Conservation (phyloP, 2,797 vertebrate species). For the Esox lucius region DNA sequence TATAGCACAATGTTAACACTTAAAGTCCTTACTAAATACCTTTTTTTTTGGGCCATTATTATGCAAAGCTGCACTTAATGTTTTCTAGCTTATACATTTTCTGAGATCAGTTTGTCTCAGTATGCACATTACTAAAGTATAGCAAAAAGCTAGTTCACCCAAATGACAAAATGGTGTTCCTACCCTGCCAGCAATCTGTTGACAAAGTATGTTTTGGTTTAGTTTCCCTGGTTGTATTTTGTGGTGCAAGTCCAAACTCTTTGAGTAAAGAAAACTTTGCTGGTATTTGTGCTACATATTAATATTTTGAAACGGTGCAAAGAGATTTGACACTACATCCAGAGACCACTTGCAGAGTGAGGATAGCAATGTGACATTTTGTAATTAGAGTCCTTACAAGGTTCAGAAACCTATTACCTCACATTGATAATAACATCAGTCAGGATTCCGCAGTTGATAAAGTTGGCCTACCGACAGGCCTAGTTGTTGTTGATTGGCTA, state of each 20-base stretch:
- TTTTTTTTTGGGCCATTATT: slow-evolving; percentile 26
- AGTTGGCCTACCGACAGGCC: background rate
- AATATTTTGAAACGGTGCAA: too few relatives aligned
- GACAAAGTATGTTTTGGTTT: too few relatives aligned
- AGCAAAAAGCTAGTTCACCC: slow-evolving; percentile 14
- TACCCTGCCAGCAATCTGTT: slow-evolving; percentile 28
- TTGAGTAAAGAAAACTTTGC: too few relatives aligned
- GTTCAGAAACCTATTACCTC: slow-evolving; percentile 31
- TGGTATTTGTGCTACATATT: too few relatives aligned
- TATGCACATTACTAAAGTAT: slow-evolving; percentile 23
- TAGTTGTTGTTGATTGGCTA: background rate
- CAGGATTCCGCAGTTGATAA: slow-evolving; percentile 22
- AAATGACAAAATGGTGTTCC: background rate
- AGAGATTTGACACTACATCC: too few relatives aligned
- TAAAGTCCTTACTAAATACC: slow-evolving; percentile 13
- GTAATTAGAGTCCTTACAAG: too few relatives aligned
- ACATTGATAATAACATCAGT: background rate
- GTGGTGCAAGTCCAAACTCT: too few relatives aligned
- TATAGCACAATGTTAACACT: slow-evolving; percentile 5
- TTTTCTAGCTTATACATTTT: slow-evolving; percentile 22
- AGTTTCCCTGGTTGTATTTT: too few relatives aligned
- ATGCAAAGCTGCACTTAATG: slow-evolving; percentile 26
- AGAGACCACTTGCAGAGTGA: too few relatives aligned
- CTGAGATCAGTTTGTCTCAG: slow-evolving; percentile 2
- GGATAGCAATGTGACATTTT: too few relatives aligned